Base-by-base conservation (phyloP, 2,797 vertebrate species). In the Glyptemys insculpta region DNA sequence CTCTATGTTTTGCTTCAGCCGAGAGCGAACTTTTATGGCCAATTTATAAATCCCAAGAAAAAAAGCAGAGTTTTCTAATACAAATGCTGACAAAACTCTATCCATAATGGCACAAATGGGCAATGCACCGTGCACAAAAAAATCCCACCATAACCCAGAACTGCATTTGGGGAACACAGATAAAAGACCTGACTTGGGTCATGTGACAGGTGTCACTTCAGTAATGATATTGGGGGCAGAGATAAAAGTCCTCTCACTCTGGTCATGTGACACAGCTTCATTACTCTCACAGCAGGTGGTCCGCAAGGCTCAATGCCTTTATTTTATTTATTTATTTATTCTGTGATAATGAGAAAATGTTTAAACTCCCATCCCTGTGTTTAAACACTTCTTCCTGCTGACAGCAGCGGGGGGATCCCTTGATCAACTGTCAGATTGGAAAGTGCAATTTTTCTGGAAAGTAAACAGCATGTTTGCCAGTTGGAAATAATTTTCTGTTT, bases 301-400 rank as follows among this genome's bases (percentile, higher is more conserved):
- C 96, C 4, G 29, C 96, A 95, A 97, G 96, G 91, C 98, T 97
- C 97, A 96, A 97, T 97, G 97, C 98, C 96, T 97, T 96, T 93
- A 94, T 98, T 97, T 98, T 98, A 97, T 97, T 98, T 91, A 97
- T 95, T 95, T 89, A 96, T 98, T 98, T 98, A 98, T 98, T 98
- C 98, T 97, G 98, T 98, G 98, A 98, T 98, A 98, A 98, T 98
- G 98, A 98, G 98, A 98, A 98, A 98, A 98, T 98, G 98, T 98
- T 98, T 98, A 98, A 98, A 98, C 98, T 98, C 97, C 97, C 97
- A 98, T 98, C 97, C 94, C 91, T 97, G 97, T 98, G 98, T 98
- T 98, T 98, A 98, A 98, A 98, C 98, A 98, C 96, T 97, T 98
- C 98, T 98, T 97, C 98, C 95, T 98, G 97, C 98, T 98, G 98